These are phyloP conservation scores for Oscheius myriophilus DNA, from an alignment of 2,888 invertebrate genomes.

Conservation along the genomic window DNA sequence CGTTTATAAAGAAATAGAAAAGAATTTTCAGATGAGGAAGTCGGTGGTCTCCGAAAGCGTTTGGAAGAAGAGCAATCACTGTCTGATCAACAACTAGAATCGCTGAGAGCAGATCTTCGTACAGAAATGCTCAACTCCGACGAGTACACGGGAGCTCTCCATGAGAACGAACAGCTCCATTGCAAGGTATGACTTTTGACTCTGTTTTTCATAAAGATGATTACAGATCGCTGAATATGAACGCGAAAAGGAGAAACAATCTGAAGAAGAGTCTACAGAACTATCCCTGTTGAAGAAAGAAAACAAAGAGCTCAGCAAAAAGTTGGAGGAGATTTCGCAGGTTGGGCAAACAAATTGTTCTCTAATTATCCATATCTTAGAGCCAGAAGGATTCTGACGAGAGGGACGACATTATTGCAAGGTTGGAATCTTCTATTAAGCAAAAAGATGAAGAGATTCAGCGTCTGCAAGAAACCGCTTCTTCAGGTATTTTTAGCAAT, in stretches of 20 bases:
- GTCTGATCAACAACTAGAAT: conserved; percentile 50
- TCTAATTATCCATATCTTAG: no score
- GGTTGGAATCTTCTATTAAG: conserved; percentile 17
- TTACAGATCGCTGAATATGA: conserved; percentile 45
- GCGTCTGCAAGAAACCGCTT: neutral
- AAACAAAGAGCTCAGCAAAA: conserved; percentile 38
- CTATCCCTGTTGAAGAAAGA: conserved; percentile 5
- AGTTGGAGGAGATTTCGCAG: conserved; percentile 64
- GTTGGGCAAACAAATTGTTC: no score
- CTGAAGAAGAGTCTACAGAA: conserved; percentile 34
- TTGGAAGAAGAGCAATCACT: conserved; percentile 50
- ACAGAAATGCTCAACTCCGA: conserved; percentile 33
- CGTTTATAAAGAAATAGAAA: neutral
- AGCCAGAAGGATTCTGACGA: neutral
- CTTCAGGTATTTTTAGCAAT: no score
- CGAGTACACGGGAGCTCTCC: conserved; percentile 28
- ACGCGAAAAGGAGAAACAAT: conserved; percentile 35
- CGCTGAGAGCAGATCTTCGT: conserved; percentile 44
- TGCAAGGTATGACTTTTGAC: conserved; percentile 30
- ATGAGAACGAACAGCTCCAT: conserved; percentile 48
- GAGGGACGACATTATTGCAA: conserved; percentile 21
- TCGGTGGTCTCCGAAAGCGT: conserved; percentile 41
- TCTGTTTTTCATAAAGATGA: neutral
- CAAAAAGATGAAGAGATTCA: conserved; percentile 8
- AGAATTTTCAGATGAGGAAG: conserved; percentile 50